A percentile compares a stretch with the other conserved stretches of the same genome.
Evolutionary conservation across 2,797 vertebrate genomes (phyloP).

Genomic region (Arnoldichthys spilopterus): DNA sequence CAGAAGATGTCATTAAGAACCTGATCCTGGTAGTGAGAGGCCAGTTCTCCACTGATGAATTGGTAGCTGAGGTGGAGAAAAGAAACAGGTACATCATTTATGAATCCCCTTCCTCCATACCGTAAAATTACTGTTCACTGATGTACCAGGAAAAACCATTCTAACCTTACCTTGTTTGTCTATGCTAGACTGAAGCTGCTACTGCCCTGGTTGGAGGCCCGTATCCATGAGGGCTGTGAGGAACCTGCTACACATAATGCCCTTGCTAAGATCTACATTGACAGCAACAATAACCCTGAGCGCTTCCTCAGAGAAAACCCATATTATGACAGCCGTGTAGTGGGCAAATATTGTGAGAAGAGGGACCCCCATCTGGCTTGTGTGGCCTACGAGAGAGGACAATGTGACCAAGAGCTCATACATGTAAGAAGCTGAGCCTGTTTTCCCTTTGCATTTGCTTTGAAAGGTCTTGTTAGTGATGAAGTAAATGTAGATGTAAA

Average conservation of each 20-base stretch:
- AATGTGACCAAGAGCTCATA: constrained; percentile 93
- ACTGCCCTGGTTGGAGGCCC: constrained; percentile 92
- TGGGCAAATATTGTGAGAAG: constrained; percentile 95
- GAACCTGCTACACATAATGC: constrained; percentile 94
- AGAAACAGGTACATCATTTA: constrained; percentile 83
- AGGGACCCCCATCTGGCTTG: constrained; percentile 94
- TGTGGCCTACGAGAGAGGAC: constrained; percentile 91
- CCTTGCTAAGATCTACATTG: constrained; percentile 94
- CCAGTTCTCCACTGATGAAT: constrained; percentile 97
- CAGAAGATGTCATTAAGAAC: constrained; percentile 95
- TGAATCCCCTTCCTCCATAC: background rate
- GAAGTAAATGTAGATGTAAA: too few species aligned
- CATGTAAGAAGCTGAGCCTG: constrained; percentile 73
- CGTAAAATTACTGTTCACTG: background rate
- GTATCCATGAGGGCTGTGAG: constrained; percentile 92
- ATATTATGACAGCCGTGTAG: constrained; percentile 90
- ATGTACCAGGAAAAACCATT: background rate
- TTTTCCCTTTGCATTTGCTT: constrained; percentile 35
- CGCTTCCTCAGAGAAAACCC: constrained; percentile 91
- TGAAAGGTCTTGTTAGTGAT: background rate
- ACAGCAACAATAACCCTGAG: constrained; percentile 94
- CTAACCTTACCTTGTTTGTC: background rate
- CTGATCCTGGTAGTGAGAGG: constrained; percentile 96
- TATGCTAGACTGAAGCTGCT: constrained; percentile 87
- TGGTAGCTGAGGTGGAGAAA: constrained; percentile 94